Base-by-base conservation (phyloP, 2,113 vertebrate genomes). In the Baryphthengus martii region DNA sequence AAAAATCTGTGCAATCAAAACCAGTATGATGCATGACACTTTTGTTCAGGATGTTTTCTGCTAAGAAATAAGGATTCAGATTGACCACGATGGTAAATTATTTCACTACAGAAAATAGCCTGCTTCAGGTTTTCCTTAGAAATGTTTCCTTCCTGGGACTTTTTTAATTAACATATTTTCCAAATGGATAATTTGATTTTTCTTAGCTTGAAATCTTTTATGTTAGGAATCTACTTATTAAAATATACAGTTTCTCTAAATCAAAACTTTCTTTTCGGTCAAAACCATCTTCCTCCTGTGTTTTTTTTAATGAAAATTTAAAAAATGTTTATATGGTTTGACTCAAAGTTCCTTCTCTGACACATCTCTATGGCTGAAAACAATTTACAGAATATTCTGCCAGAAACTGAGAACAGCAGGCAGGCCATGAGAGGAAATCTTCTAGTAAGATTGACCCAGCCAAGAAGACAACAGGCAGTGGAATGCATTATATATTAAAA, bases 1-100 rank as follows among this genome's bases (percentile, higher is more conserved):
- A 79, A 79, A 94, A 88, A 55, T 59, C 86, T 92, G 44, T 58
- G 42, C 65, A 84, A 90, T 74, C 75, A 88, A 76, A 93, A 62
- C 33, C 68, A 95, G 50, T 68, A 42, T 35, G 87, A 93, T 16
- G 39, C 42, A 63, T 49, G 63, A 77, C 56, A 67, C 67, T 83
- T 87, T 50, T 83, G 35, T 58, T 80, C 53, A 45, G 15, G 40
- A 53, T 45, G 53, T 88, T 67, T 80, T 74, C 25, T 92, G 42
- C 13, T 39, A 74, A 63, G 59, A 90, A 80, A 88, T 33, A 4
- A 80, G 50, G 55, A 88, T 59, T 83, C 53, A 88, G 47, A 92
- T 18, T 80, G 82, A 53, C 55, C 19, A 39, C 11, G 4, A 29
- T 53, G 73, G 31, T 23, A 76, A 90, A 92, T 59, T 66, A 62